phyloP scores from a whole-genome alignment of 2,797 vertebrate species.

The Sciurus carolinensis region DNA sequence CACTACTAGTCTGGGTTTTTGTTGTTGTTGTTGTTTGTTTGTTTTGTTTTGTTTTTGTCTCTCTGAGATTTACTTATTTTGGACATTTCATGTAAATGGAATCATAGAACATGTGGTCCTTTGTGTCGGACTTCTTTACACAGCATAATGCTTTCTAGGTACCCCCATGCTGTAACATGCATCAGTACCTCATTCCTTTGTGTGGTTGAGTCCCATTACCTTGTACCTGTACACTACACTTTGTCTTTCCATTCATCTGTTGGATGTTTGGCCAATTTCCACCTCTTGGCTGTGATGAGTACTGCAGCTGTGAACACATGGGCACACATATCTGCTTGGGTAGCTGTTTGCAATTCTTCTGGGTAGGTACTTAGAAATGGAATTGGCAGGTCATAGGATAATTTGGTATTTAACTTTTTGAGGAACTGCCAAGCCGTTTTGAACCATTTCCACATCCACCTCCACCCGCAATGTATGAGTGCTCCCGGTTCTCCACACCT shows the following conservation, averaged over 20 bases:
- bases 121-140: neutral
- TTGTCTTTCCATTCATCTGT: neutral
- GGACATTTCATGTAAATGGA: conserved; percentile 3
- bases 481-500: neutral
- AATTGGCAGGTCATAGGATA: neutral
- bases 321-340: neutral
- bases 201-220: neutral
- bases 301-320: neutral
- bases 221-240: neutral
- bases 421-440: neutral
- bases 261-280: conserved; percentile 20
- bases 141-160: conserved; percentile 8
- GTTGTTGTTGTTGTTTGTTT: no score
- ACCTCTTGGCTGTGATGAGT: neutral
- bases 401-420: conserved; percentile 18
- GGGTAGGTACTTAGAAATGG: no score
- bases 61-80: neutral
- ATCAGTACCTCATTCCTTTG: neutral
- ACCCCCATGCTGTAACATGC: neutral
- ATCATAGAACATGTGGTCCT: neutral
- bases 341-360: neutral
- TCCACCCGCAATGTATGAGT: neutral
- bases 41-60: neutral
- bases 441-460: neutral
- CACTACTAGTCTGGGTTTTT: neutral